Conservation (phyloP, 2,888 invertebrate species). For the Nephrotoma guestfalica region DNA sequence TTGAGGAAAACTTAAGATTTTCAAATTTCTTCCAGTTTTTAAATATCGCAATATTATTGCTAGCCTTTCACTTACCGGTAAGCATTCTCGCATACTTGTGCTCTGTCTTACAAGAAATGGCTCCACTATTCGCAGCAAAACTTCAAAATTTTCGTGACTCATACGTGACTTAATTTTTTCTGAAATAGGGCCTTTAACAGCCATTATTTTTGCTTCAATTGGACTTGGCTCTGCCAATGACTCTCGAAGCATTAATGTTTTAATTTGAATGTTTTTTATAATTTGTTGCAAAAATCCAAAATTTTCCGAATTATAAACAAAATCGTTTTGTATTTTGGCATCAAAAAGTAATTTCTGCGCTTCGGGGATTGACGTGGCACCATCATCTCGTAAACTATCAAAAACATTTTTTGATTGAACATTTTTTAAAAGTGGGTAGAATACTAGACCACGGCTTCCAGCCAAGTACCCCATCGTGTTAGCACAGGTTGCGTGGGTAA, state of each 20-base stretch:
- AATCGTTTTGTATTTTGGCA: neutral
- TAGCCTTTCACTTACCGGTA: no score
- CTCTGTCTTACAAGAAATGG: no score
- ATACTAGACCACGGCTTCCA: slow-evolving; percentile 5
- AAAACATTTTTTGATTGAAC: neutral
- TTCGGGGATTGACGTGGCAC: neutral
- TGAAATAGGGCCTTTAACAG: no score
- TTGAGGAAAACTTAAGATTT: no score
- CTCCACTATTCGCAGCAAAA: no score
- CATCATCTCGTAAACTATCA: neutral
- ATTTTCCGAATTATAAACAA: neutral
- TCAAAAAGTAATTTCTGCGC: neutral
- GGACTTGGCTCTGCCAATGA: neutral
- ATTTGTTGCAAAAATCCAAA: neutral
- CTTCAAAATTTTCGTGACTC: no score
- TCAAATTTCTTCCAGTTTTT: no score
- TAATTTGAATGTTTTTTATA: neutral
- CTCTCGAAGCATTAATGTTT: neutral
- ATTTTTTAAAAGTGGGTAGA: neutral
- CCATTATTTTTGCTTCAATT: no score
- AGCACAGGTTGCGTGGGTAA: slow-evolving; percentile 20
- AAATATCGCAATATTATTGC: no score
- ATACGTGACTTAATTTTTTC: no score
- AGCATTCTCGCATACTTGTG: no score
- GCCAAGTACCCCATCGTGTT: slow-evolving; percentile 21